These are phyloP conservation scores for Ormyrus thymus DNA, from an alignment of 2,888 invertebrate genomes.

Conservation along the genomic window DNA sequence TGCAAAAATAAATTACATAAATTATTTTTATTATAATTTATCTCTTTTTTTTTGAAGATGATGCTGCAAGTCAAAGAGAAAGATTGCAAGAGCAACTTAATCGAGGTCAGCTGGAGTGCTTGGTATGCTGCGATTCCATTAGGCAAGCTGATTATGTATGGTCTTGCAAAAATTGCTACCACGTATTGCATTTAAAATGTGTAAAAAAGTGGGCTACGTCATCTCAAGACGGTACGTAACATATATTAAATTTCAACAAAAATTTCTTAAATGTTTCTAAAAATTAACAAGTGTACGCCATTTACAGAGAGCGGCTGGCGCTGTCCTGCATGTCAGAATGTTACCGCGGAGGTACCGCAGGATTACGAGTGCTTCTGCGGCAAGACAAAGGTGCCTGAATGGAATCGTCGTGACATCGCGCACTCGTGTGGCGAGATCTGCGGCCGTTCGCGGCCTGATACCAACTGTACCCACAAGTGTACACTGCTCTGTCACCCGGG, in stretches of 20 bases:
- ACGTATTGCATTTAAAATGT: conserved; percentile 94
- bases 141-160: conserved; percentile 88
- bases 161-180: conserved; percentile 94
- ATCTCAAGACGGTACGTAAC: conserved; percentile 80
- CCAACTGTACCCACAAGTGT: conserved; percentile 77
- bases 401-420: conserved; percentile 86
- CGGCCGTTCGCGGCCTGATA: conserved; percentile 77
- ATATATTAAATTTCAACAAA: not conserved
- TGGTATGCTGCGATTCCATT: conserved; percentile 94
- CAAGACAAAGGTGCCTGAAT: conserved; percentile 84
- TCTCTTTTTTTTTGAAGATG: conserved; percentile 40
- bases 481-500: conserved; percentile 88
- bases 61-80: conserved; percentile 85
- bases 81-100: conserved; percentile 89
- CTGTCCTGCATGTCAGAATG: conserved; percentile 96
- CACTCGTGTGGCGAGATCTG: conserved; percentile 96
- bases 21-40: not conserved
- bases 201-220: conserved; percentile 93
- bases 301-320: conserved; percentile 88
- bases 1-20: not conserved
- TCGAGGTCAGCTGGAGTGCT: conserved; percentile 90
- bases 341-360: conserved; percentile 83
- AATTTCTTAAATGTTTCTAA: not conserved
- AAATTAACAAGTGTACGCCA: not conserved
- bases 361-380: conserved; percentile 95